Conservation (phyloP, 2,888 invertebrate genomes). For the Diaprepes abbreviatus region DNA sequence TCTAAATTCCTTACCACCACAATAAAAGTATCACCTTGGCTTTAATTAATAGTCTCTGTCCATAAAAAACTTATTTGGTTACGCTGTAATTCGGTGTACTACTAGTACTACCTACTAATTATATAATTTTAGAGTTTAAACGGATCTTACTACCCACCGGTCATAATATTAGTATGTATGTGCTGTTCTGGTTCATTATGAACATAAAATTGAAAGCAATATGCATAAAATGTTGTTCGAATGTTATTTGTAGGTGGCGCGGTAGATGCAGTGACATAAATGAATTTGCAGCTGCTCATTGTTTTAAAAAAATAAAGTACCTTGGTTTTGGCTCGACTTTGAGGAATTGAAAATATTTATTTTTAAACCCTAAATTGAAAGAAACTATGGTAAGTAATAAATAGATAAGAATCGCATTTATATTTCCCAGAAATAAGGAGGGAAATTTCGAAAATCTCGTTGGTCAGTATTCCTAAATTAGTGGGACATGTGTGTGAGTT, state of each 20-base stretch:
- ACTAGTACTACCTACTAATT: constrained; percentile 11
- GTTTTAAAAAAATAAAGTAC: too few species aligned
- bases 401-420: too few species aligned
- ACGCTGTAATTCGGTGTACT: not conserved
- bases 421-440: too few species aligned
- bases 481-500: too few species aligned
- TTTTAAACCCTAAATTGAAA: too few species aligned
- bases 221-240: not conserved
- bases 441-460: too few species aligned
- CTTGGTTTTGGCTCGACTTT: too few species aligned
- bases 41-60: constrained; percentile 2
- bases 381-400: too few species aligned
- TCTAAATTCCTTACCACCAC: not conserved
- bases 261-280: not conserved
- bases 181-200: constrained; percentile 3
- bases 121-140: constrained; percentile 1
- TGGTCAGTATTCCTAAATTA: too few species aligned
- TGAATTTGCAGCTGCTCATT: too few species aligned
- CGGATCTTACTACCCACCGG: constrained; percentile 15
- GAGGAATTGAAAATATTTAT: too few species aligned
- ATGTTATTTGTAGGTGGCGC: not conserved
- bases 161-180: not conserved
- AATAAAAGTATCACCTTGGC: constrained; percentile 7
- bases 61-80: constrained; percentile 4
- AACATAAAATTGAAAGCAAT: not conserved